Conservation (phyloP, 1,140 invertebrate species). For the Drosophila pandora region DNA sequence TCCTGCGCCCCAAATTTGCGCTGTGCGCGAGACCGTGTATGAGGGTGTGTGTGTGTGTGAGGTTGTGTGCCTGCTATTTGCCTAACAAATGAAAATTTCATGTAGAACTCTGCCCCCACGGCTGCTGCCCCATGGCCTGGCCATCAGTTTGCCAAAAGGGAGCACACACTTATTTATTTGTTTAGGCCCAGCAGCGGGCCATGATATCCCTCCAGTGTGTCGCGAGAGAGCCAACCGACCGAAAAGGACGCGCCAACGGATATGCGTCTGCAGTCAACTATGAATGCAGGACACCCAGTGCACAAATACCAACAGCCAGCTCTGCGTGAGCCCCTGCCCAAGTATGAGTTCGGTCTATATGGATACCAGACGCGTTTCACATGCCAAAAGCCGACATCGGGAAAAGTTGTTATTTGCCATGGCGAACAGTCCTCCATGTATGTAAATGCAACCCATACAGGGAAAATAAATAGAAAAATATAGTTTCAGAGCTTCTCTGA, state of each 20-base stretch:
- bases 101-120: constrained; percentile 39
- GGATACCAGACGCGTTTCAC: constrained; percentile 59
- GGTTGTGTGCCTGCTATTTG: constrained; percentile 57
- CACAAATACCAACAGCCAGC: constrained; percentile 28
- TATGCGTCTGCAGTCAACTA: constrained; percentile 75
- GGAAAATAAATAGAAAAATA: constrained; percentile 47
- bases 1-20: constrained; percentile 39
- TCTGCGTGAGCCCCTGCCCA: constrained; percentile 10
- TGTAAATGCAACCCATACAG: constrained; percentile 35
- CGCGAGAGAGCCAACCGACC: constrained; percentile 25
- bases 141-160: constrained; percentile 74
- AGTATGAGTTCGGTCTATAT: constrained; percentile 19
- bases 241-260: constrained; percentile 63
- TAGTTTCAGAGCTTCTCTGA: constrained; percentile 24
- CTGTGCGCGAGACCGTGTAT: constrained; percentile 13
- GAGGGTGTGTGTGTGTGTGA: no score
- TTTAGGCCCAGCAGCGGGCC: constrained; percentile 73
- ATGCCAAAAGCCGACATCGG: constrained; percentile 41
- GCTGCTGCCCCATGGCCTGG: constrained; percentile 37
- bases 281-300: constrained; percentile 51
- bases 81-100: constrained; percentile 81
- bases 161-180: constrained; percentile 78
- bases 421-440: constrained; percentile 17
- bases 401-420: constrained; percentile 51
- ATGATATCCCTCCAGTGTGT: constrained; percentile 46